Evolutionary conservation across 2,888 invertebrate species (phyloP).

Genomic region (Cryptocephalus moraei): DNA sequence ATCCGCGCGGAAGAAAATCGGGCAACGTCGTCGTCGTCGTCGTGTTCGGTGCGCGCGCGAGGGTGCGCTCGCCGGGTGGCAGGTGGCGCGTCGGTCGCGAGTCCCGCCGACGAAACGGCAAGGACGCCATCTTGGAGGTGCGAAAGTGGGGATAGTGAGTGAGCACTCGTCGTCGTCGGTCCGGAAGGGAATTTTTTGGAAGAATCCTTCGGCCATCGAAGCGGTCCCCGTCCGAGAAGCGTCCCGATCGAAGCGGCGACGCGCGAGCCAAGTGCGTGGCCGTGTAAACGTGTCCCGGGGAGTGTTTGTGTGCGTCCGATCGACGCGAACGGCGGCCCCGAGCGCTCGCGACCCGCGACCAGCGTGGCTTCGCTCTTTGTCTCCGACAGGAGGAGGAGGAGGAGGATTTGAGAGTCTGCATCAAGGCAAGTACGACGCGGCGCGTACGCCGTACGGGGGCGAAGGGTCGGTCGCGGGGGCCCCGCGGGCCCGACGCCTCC

Average conservation of each 20-base stretch:
- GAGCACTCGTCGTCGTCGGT: conserved; percentile 33
- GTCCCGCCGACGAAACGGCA: conserved; percentile 22
- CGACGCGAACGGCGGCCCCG: no score
- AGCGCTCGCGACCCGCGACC: conserved; percentile 10
- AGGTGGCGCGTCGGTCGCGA: conserved; percentile 1
- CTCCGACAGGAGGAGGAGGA: conserved; percentile 33
- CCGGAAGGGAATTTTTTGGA: conserved; percentile 24
- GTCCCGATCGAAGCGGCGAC: no score
- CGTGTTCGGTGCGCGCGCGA: neutral
- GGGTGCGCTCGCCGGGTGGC: neutral
- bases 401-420: no score
- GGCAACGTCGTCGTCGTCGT: neutral
- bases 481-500: neutral
- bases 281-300: conserved; percentile 31
- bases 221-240: conserved; percentile 14
- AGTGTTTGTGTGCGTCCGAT: no score
- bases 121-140: conserved; percentile 36
- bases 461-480: no score
- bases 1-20: neutral
- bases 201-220: conserved; percentile 29
- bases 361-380: conserved; percentile 42
- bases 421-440: no score
- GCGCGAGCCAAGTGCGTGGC: conserved; percentile 17
- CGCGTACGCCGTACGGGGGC: no score
- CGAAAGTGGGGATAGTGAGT: conserved; percentile 37